Percentiles rank a stretch among this genome's conserved stretches.
phyloP scores from a whole-genome alignment of 2,113 vertebrate species.

The Polypterus bichir region DNA sequence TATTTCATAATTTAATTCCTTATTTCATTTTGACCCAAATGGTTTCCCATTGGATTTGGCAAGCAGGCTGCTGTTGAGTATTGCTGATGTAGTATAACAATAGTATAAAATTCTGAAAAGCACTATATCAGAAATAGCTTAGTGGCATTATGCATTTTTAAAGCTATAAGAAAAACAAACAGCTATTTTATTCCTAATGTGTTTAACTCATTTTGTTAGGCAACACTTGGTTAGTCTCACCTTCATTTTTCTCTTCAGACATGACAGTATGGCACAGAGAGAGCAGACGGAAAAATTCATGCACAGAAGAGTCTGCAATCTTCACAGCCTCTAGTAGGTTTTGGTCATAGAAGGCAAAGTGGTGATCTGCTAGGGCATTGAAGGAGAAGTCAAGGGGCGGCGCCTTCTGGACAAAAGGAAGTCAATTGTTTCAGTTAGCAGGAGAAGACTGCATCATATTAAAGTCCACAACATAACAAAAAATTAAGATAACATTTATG shows the following conservation, averaged over 20 bases:
- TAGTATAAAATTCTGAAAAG: too few species aligned
- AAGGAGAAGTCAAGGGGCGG: constrained; percentile 76
- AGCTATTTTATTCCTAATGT: too few species aligned
- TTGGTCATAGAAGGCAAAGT: constrained; percentile 74
- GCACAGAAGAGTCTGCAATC: constrained; percentile 56
- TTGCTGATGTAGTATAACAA: too few species aligned
- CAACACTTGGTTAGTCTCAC: constrained; percentile 31
- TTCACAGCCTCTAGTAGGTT: constrained; percentile 70
- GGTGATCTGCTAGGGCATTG: constrained; percentile 67
- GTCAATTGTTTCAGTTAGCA: not conserved
- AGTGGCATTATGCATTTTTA: too few species aligned
- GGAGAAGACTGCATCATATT: not conserved
- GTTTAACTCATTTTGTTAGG: too few species aligned
- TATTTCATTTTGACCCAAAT: too few species aligned
- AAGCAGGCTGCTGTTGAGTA: too few species aligned
- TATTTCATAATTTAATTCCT: too few species aligned
- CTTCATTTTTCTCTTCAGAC: constrained; percentile 76
- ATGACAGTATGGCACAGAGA: constrained; percentile 85
- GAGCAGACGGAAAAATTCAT: constrained; percentile 82
- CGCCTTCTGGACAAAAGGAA: constrained; percentile 26
- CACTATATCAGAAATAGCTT: too few species aligned
- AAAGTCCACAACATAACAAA: not conserved
- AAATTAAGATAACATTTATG: not conserved
- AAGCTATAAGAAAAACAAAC: too few species aligned
- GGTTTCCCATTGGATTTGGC: too few species aligned